phyloP scores from a whole-genome alignment of 2,888 invertebrate species.

The Drosophila longiperda region DNA sequence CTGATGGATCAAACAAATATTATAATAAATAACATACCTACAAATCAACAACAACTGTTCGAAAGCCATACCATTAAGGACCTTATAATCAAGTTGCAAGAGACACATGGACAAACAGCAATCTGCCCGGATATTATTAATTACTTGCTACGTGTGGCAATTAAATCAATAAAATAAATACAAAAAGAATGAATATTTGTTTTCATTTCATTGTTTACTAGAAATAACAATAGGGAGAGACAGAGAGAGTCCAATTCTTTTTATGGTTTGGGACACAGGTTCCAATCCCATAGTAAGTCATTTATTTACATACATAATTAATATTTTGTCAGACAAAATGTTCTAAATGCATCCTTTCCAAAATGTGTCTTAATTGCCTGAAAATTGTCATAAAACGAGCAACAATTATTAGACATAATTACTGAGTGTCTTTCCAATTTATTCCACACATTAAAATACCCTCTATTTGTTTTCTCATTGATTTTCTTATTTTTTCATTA shows the following conservation, averaged over 20 bases:
- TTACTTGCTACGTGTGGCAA: conserved; percentile 61
- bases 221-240: background rate
- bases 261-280: background rate
- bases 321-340: too few relatives aligned
- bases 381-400: too few relatives aligned
- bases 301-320: background rate
- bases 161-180: conserved; percentile 70
- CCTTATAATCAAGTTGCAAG: conserved; percentile 59
- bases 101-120: conserved; percentile 47
- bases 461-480: too few relatives aligned
- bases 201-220: conserved; percentile 46
- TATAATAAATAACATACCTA: background rate
- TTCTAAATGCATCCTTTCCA: too few relatives aligned
- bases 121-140: conserved; percentile 68
- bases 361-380: too few relatives aligned
- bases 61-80: conserved; percentile 35
- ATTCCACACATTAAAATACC: too few relatives aligned
- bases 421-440: too few relatives aligned
- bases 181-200: conserved; percentile 72
- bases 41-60: background rate
- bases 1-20: conserved; percentile 10
- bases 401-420: too few relatives aligned
- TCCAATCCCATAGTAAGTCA: too few relatives aligned
- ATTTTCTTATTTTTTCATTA: too few relatives aligned
- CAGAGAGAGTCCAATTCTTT: background rate